Percentiles rank a stretch among this genome's conserved stretches.
Conservation (phyloP, 2,888 invertebrate species). For the Lydus trimaculatus region DNA sequence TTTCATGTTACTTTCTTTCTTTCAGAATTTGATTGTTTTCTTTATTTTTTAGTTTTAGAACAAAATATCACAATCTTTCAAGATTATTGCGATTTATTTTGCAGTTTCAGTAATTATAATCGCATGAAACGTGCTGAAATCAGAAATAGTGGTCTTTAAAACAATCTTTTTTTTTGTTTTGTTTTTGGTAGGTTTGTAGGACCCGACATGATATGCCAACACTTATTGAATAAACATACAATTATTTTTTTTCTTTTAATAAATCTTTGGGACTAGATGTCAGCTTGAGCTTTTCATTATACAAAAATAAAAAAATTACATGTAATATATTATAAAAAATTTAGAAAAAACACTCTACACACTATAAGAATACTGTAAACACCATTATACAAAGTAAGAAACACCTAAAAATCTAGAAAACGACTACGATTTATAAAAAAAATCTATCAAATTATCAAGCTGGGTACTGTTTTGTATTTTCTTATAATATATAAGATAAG, state of each 20-base stretch:
- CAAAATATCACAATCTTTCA: not conserved
- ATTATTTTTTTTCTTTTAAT: slow-evolving; percentile 40
- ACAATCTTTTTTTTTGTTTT: slow-evolving; percentile 5
- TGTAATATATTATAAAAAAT: slow-evolving; percentile 57
- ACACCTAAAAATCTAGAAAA: slow-evolving; percentile 52
- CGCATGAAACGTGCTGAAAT: slow-evolving; percentile 11
- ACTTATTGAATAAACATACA: slow-evolving; percentile 44
- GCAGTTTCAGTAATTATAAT: slow-evolving; percentile 6
- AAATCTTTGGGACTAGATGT: slow-evolving; percentile 60
- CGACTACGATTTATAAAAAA: slow-evolving; percentile 55
- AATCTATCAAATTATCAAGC: slow-evolving; percentile 56
- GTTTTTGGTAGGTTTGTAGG: slow-evolving; percentile 41
- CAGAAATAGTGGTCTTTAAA: not conserved
- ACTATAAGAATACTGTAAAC: slow-evolving; percentile 62
- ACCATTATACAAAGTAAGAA: slow-evolving; percentile 59
- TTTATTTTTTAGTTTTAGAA: not conserved
- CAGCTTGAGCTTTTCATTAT: slow-evolving; percentile 60
- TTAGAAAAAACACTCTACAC: slow-evolving; percentile 57
- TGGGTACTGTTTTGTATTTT: slow-evolving; percentile 48
- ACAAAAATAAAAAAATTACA: slow-evolving; percentile 62
- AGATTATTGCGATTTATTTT: slow-evolving; percentile 23
- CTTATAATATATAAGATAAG: slow-evolving; percentile 50
- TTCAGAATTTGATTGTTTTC: not conserved
- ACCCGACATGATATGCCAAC: slow-evolving; percentile 60
- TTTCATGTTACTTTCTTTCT: slow-evolving; percentile 38